A percentile compares a stretch with the other conserved stretches of the same genome.
These are phyloP conservation scores for Alca torda DNA, from an alignment of 2,797 vertebrate species.

Conservation along the genomic window DNA sequence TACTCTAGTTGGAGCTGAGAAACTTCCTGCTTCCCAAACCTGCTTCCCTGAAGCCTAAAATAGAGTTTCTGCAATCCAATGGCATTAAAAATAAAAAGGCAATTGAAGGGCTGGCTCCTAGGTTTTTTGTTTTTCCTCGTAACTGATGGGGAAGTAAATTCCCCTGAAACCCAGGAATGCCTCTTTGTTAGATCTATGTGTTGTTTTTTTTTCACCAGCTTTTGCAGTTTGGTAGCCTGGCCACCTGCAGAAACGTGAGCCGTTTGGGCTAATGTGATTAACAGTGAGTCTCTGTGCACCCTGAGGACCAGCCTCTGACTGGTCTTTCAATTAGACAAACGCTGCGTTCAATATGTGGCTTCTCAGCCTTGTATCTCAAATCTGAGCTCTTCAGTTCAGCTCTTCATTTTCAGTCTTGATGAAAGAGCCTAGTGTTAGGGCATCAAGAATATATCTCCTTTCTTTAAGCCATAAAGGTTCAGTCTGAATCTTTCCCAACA, in stretches of 20 bases:
- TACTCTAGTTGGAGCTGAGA: background rate
- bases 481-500: background rate
- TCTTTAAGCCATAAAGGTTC: background rate
- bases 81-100: background rate
- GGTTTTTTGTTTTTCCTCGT: background rate
- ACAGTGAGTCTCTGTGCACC: slow-evolving; percentile 17
- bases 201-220: background rate
- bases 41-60: background rate
- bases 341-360: background rate
- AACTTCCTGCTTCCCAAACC: background rate
- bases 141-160: background rate
- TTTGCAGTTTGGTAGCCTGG: background rate
- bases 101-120: background rate
- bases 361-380: background rate
- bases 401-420: background rate
- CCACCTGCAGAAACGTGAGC: slow-evolving; percentile 41
- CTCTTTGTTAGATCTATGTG: background rate
- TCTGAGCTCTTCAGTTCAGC: background rate
- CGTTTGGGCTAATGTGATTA: background rate
- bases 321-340: background rate
- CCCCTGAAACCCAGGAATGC: background rate
- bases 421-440: background rate
- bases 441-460: background rate
- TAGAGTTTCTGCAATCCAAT: background rate
- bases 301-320: background rate